Percentiles rank a stretch among this genome's conserved stretches.
Evolutionary conservation across 53 echinoderm and acorn worm species (phyloP).

Genomic region (Mesocentrotus franciscanus): DNA sequence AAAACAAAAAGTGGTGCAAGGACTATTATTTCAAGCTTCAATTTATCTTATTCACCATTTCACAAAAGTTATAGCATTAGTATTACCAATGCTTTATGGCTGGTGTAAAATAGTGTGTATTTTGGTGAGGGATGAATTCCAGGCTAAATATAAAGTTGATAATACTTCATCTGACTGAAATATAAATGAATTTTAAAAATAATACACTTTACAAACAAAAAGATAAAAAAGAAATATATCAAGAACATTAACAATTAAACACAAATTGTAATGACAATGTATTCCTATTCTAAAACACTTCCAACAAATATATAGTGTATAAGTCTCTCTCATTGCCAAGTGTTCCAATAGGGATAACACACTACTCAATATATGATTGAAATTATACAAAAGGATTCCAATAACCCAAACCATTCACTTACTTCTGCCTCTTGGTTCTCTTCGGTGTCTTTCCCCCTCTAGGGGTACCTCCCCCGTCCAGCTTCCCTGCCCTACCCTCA

Average conservation of each 20-base stretch:
- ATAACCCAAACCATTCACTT: background rate
- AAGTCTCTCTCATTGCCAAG: too few species aligned
- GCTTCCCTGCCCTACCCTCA: conserved; percentile 25
- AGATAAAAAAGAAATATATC: background rate
- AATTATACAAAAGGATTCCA: background rate
- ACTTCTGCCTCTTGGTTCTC: conserved; percentile 34
- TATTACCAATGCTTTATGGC: background rate
- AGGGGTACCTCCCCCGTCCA: background rate
- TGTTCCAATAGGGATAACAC: too few species aligned
- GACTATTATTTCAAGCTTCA: background rate
- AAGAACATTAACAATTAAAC: too few species aligned
- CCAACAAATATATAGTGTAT: background rate
- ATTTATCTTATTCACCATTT: background rate
- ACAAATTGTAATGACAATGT: too few species aligned
- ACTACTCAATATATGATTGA: background rate
- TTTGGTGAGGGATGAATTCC: background rate
- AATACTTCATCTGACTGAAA: too few species aligned
- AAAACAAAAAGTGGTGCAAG: background rate
- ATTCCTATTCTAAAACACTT: too few species aligned
- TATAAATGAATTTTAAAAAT: background rate
- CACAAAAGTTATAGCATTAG: background rate
- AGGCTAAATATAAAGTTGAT: too few species aligned
- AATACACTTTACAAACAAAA: background rate
- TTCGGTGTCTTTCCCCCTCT: background rate
- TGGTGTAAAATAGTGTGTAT: background rate